Evolutionary conservation across 2,113 vertebrate genomes (phyloP), one percentile per base, ranked within the genome.

Genomic region (Arizona elegans): DNA sequence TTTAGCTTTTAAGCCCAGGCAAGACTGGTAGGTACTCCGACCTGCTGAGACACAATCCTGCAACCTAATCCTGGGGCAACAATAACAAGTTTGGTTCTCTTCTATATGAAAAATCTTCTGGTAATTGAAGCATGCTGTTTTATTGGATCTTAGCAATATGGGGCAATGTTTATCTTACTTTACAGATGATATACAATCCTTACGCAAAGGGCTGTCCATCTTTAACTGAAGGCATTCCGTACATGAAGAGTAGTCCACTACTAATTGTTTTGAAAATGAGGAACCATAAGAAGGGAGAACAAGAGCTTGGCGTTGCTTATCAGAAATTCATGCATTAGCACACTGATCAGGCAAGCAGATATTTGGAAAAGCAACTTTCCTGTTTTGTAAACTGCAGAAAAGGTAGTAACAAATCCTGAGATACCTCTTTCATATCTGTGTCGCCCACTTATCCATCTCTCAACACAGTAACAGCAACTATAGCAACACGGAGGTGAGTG

Each of bases 401-500:
- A 33, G 33, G n/a, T 89, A 38, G 21, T 7, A 81, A 81, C 0
- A 1, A 21, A 38, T 43, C 33, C 70, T 38, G 17, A 81, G 75
- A 24, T 38, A 38, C 21, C 56, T 38, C 88, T 89, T 89, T 55
- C 23, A 23, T 23, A 58, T 58, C 12, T 12, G 43, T 58, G 33
- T 43, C 43, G 58, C 81, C 38, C 91, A 91, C 85, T 52, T 58
- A 55, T 85, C 23, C 38, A 50, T n/a, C 24, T 47, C 33, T 91
- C 33, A 86, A 86, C 55, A 86, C 43, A 91, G 81, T 86, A 91
- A 43, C 75, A 91, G 81, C 75, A 86, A 15, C 91, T 91, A 59
- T 91, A 91, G 91, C 75, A 86, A 91, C 81, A 91, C 8, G 1
- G 15, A 91, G 21, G 33, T 86, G 70, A 56, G 75, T 7, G 23